Percentiles rank a stretch among this genome's conserved stretches.
Evolutionary conservation across 2,888 invertebrate species (phyloP).

Genomic region (Prenolepis imparis): DNA sequence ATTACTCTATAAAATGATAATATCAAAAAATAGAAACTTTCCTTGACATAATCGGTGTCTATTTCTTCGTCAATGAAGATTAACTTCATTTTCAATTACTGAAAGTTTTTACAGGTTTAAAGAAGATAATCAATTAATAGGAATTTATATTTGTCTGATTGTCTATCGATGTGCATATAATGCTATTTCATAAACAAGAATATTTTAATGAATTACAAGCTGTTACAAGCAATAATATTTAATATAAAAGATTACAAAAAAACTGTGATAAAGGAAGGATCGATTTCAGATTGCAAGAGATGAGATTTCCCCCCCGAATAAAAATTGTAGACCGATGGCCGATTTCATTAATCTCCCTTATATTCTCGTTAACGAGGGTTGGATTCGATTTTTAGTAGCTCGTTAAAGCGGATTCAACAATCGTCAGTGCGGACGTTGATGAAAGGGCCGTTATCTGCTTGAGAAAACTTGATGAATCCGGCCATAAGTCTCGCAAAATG

Average conservation of each 20-base stretch:
- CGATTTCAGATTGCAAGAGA: not conserved
- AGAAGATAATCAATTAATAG: not conserved
- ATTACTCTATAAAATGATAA: constrained; percentile 1
- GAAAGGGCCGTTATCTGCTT: constrained; percentile 37
- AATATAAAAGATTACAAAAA: not conserved
- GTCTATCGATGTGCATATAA: not conserved
- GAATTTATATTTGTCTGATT: not conserved
- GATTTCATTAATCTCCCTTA: constrained; percentile 48
- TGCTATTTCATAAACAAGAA: not conserved
- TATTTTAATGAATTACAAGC: not conserved
- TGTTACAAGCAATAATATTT: not conserved
- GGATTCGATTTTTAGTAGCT: constrained; percentile 28
- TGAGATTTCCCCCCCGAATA: not conserved
- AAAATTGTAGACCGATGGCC: not conserved
- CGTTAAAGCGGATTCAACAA: constrained; percentile 38
- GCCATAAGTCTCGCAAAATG: constrained; percentile 17
- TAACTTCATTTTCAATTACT: constrained; percentile 24
- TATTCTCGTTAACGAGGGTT: constrained; percentile 32
- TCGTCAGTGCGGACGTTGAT: constrained; percentile 32
- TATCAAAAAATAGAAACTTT: not conserved
- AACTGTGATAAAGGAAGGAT: not conserved
- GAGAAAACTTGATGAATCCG: constrained; percentile 27
- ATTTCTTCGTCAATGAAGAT: constrained; percentile 23
- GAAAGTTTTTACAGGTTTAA: not conserved
- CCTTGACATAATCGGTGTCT: not conserved